Base-by-base conservation (phyloP, 2,113 vertebrate genomes). In the Tauraco erythrolophus region DNA sequence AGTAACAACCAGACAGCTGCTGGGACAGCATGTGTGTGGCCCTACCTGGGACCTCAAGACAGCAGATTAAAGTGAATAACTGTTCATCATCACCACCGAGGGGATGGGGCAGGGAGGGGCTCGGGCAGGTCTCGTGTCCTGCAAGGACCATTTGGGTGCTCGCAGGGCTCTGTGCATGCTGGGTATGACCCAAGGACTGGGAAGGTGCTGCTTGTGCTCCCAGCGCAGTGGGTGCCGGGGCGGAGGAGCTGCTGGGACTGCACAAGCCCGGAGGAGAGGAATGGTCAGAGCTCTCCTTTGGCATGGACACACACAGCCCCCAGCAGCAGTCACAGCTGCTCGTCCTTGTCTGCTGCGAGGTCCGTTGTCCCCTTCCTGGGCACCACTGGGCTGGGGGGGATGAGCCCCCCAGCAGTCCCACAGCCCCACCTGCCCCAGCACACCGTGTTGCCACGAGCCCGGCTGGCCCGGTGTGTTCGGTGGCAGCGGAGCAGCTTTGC, bases 401-500 rank as follows among this genome's bases (percentile, higher is more conserved):
- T 3, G 1, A 70, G 23, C 19, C 51, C 46, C 51, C 24, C 54
- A 11, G 30, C 27, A 43, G 19, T 7, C 39, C 65, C 7, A 1
- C 21, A 28, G 16, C 51, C 62, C 66, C 41, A 43, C 41, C 27
- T 21, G 10, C 35, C 43, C 45, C 68, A 25, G 39, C 28, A 10
- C 33, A 11, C 4, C 0, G 1, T 7, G 2, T 31, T 50, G 69
- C 74, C 80, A 35, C 0, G 0, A 46, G 13, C 46, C 39, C 41
- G 14, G 27, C 48, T 53, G 1, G 2, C 58, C 46, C 15, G 16
- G 9, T 1, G 0, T 3, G 12, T 37, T 48, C 3, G 23, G 66
- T 28, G 33, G 31, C 74, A 39, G 43, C 0, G 0, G 77, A 24
- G 48, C 41, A 56, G 33, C 54, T 89, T 69, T 65, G 28, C 35